These are phyloP conservation scores for Zaprionus inermis DNA, from an alignment of 1,140 invertebrate species.

Conservation along the genomic window DNA sequence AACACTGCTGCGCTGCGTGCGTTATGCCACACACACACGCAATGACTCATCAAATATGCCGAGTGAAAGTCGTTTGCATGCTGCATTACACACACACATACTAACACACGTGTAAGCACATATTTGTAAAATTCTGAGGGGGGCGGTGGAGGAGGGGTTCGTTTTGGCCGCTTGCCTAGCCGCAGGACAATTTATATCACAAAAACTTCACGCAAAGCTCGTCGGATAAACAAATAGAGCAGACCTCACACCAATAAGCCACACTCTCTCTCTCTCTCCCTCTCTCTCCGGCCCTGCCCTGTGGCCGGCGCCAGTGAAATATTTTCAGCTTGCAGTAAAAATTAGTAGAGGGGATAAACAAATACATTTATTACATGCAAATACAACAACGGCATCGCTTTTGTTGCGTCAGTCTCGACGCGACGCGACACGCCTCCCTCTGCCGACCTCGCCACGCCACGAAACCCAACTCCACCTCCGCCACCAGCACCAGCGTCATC, in stretches of 20 bases:
- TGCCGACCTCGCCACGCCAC: not conserved
- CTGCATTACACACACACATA: slow-evolving; percentile 15
- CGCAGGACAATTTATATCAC: slow-evolving; percentile 77
- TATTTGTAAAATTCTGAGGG: slow-evolving; percentile 40
- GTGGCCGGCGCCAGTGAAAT: slow-evolving; percentile 40
- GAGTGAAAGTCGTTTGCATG: slow-evolving; percentile 35
- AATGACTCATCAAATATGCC: slow-evolving; percentile 23
- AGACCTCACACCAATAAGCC: not conserved
- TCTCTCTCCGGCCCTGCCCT: not conserved
- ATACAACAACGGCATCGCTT: slow-evolving; percentile 72
- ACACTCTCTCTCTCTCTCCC: not conserved
- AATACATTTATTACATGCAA: slow-evolving; percentile 82
- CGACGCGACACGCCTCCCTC: not conserved
- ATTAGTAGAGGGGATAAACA: slow-evolving; percentile 77
- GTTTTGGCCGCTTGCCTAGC: slow-evolving; percentile 51
- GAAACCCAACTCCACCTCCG: not conserved
- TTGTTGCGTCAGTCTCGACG: slow-evolving; percentile 60
- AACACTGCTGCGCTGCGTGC: not conserved
- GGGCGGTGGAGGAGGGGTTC: not conserved
- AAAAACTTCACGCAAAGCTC: slow-evolving; percentile 68
- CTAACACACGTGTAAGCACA: not conserved
- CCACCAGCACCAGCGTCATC: not conserved
- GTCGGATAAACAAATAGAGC: slow-evolving; percentile 57
- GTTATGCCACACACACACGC: not conserved
- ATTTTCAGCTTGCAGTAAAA: slow-evolving; percentile 69